These are phyloP conservation scores for Formica selysi DNA, from an alignment of 1,140 invertebrate genomes.

Conservation along the genomic window DNA sequence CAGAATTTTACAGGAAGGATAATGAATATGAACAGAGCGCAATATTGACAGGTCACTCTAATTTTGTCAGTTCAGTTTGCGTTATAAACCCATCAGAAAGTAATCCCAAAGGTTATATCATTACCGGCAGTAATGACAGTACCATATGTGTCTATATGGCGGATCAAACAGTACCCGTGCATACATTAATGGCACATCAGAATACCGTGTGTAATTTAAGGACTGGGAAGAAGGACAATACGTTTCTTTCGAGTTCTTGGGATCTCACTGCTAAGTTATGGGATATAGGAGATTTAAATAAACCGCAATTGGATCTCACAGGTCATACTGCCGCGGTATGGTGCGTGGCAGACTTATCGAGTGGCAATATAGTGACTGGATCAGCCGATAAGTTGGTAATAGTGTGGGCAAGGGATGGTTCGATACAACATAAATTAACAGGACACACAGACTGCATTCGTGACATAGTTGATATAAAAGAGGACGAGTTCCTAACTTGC, in stretches of 20 bases:
- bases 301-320: conserved; percentile 87
- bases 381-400: conserved; percentile 97
- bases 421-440: conserved; percentile 86
- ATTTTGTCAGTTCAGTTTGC: conserved; percentile 94
- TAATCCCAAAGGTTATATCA: conserved; percentile 92
- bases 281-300: conserved; percentile 87
- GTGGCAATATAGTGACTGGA: conserved; percentile 91
- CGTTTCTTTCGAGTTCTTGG: conserved; percentile 95
- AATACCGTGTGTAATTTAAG: conserved; percentile 91
- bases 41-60: conserved; percentile 93
- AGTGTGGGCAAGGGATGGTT: conserved; percentile 91
- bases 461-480: conserved; percentile 90
- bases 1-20: conserved; percentile 85
- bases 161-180: conserved; percentile 87
- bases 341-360: conserved; percentile 90
- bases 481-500: conserved; percentile 93
- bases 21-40: conserved; percentile 88
- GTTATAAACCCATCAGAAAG: conserved; percentile 90
- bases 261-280: conserved; percentile 95
- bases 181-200: conserved; percentile 92
- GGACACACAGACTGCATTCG: conserved; percentile 97
- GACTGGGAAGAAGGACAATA: conserved; percentile 86
- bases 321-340: conserved; percentile 96
- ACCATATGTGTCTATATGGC: conserved; percentile 92
- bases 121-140: conserved; percentile 96